Evolutionary conservation across 2,113 vertebrate genomes (phyloP).

Genomic region (Columba janthina): DNA sequence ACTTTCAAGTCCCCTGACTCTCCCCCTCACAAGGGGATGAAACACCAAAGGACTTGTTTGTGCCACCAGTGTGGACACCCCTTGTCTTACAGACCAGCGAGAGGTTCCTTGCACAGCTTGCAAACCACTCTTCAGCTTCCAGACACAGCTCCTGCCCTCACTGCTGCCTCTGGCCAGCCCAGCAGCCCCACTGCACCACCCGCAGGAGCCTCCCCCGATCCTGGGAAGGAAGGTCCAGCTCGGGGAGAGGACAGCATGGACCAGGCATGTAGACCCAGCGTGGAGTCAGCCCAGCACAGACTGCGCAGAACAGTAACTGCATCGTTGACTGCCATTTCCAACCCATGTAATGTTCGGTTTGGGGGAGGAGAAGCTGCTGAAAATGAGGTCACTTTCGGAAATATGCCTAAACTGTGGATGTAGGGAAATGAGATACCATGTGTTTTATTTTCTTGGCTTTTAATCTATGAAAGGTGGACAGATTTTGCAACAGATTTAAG

Average conservation of each 20-base stretch:
- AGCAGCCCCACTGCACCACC: background rate
- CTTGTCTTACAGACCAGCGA: rapidly evolving
- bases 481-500: background rate
- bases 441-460: background rate
- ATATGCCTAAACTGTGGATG: background rate
- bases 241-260: background rate
- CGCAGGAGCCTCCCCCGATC: background rate
- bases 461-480: background rate
- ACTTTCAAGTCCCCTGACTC: rapidly evolving
- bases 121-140: background rate
- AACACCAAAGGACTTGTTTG: background rate
- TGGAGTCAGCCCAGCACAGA: background rate
- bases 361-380: background rate
- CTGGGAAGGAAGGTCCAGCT: background rate
- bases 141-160: background rate
- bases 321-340: background rate
- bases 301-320: background rate
- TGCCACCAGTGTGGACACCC: background rate
- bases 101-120: background rate
- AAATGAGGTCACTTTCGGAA: background rate
- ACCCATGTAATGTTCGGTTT: background rate
- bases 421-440: background rate
- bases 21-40: background rate
- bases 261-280: background rate
- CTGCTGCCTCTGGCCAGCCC: background rate